Evolutionary conservation across 2,888 invertebrate genomes (phyloP).

Genomic region (Drosophila multiciliata): DNA sequence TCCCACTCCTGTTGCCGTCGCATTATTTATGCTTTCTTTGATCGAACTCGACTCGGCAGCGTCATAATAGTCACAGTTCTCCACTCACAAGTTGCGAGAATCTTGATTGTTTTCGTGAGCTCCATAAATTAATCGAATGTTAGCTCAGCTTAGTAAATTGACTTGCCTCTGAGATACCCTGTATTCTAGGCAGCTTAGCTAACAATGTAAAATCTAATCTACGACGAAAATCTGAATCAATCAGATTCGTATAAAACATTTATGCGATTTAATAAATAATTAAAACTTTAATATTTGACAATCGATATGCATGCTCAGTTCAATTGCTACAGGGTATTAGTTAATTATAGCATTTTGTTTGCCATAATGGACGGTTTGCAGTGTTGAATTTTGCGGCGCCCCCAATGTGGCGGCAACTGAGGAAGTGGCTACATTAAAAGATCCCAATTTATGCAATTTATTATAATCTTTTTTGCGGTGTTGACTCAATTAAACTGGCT

Average conservation of each 20-base stretch:
- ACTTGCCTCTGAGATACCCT: slow-evolving; percentile 33
- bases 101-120: slow-evolving; percentile 71
- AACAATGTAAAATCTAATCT: not conserved
- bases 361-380: slow-evolving; percentile 65
- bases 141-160: slow-evolving; percentile 64
- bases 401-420: slow-evolving; percentile 55
- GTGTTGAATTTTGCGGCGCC: slow-evolving; percentile 67
- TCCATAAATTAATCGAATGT: slow-evolving; percentile 71
- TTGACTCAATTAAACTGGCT: slow-evolving; percentile 45
- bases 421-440: slow-evolving; percentile 63
- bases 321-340: slow-evolving; percentile 37
- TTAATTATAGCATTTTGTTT: slow-evolving; percentile 72
- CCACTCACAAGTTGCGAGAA: slow-evolving; percentile 16
- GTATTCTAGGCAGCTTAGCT: not conserved
- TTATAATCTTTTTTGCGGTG: slow-evolving; percentile 29
- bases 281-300: not conserved
- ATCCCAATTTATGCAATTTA: slow-evolving; percentile 59
- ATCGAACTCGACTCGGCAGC: slow-evolving; percentile 74
- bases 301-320: not conserved
- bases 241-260: not conserved
- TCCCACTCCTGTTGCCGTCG: slow-evolving; percentile 42
- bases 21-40: slow-evolving; percentile 80
- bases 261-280: not conserved
- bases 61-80: slow-evolving; percentile 72
- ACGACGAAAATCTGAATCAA: not conserved